phyloP scores from a whole-genome alignment of 2,888 invertebrate genomes.

The Spisula subtruncata region DNA sequence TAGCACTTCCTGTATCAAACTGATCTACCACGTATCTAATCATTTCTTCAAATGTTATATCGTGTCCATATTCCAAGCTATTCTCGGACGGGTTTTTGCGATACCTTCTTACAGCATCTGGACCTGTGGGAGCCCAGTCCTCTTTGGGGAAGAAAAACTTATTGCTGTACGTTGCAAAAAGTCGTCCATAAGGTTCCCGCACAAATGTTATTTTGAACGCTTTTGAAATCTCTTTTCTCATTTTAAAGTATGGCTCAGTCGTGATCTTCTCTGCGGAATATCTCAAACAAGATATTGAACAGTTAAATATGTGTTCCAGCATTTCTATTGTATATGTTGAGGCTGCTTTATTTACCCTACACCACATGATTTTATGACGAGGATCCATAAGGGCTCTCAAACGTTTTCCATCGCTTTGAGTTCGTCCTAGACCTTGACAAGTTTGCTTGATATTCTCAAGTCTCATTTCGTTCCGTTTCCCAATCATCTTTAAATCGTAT shows the following conservation, averaged over 20 bases:
- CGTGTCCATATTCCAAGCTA: conserved; percentile 18
- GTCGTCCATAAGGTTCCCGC: neutral
- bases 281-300: neutral
- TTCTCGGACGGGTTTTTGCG: neutral
- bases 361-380: neutral
- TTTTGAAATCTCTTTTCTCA: neutral
- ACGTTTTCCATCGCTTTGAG: neutral
- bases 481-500: neutral
- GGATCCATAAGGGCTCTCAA: neutral
- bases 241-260: neutral
- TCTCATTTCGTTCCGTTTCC: neutral
- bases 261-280: neutral
- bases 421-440: neutral
- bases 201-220: neutral
- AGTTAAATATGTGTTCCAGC: neutral
- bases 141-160: conserved; percentile 24
- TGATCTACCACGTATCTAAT: neutral
- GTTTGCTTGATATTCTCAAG: neutral
- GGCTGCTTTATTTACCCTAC: neutral
- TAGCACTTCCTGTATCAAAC: neutral
- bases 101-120: neutral
- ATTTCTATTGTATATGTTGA: neutral
- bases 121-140: neutral
- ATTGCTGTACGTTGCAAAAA: conserved; percentile 2
- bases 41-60: conserved; percentile 20